phyloP scores from a whole-genome alignment of 30 jellyfish, hydroid and myxozoan species.

The Mastigias papua region DNA sequence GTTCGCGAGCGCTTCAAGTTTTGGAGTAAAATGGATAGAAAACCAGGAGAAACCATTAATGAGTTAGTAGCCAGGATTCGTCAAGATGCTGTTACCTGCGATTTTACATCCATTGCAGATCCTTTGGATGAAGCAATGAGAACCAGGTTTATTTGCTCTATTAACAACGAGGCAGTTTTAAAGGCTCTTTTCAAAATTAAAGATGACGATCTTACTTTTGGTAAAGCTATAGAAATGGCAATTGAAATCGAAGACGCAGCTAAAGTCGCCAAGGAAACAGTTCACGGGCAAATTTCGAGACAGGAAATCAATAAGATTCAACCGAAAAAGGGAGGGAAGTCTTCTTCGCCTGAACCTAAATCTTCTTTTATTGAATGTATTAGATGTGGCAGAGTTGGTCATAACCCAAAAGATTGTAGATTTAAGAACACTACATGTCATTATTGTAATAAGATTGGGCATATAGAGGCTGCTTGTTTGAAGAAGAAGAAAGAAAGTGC shows the following conservation, averaged over 20 bases:
- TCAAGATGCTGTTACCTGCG: no score
- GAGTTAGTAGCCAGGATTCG: constrained; percentile 51
- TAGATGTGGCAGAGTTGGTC: background rate
- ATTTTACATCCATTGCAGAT: constrained; percentile 50
- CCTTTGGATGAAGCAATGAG: constrained; percentile 75
- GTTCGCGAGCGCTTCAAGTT: no score
- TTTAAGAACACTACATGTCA: constrained; percentile 11
- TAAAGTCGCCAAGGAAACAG: no score
- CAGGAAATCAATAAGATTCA: background rate
- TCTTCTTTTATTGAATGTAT: background rate
- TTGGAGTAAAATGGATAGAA: constrained; percentile 34
- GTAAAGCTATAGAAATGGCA: no score
- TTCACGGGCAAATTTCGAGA: no score
- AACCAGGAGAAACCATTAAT: constrained; percentile 65
- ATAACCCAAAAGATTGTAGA: constrained; percentile 34
- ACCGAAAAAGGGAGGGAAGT: background rate
- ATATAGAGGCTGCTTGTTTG: constrained; percentile 27
- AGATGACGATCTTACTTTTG: constrained; percentile 30
- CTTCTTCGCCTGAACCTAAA: background rate
- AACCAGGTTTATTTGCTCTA: no score
- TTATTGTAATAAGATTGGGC: constrained; percentile 39
- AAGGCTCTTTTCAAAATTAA: no score
- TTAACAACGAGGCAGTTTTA: no score
- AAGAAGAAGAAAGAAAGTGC: background rate
- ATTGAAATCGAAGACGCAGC: no score